These are phyloP conservation scores for Malachius bipustulatus DNA, from an alignment of 2,888 invertebrate species.

Conservation along the genomic window DNA sequence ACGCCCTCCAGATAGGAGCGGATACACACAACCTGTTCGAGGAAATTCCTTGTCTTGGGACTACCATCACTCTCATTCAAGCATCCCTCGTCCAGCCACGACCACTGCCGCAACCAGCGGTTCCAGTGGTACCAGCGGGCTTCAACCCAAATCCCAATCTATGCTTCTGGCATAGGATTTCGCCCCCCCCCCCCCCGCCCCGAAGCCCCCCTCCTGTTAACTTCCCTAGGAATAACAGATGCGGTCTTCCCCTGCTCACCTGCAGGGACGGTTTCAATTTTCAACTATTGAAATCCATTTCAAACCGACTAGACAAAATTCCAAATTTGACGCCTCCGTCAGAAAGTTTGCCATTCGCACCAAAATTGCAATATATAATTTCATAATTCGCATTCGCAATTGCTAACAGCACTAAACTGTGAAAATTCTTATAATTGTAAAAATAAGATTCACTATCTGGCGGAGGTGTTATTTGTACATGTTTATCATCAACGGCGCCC, in stretches of 20 bases:
- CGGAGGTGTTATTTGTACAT: not conserved
- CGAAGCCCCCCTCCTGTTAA: not conserved
- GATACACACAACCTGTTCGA: conserved; percentile 4
- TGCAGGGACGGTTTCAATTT: not conserved
- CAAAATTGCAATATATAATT: no score
- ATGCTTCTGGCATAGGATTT: not conserved
- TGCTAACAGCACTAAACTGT: no score
- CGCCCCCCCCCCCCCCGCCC: not conserved
- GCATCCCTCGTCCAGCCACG: not conserved
- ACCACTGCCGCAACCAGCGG: not conserved
- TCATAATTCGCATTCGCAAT: conserved; percentile 5
- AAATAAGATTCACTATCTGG: no score
- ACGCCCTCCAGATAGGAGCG: no score
- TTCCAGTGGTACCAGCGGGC: not conserved
- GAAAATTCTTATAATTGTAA: no score
- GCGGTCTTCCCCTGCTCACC: not conserved
- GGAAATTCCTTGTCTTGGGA: not conserved
- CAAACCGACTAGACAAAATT: no score
- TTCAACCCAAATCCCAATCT: not conserved
- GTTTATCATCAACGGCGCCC: not conserved
- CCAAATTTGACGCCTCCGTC: no score
- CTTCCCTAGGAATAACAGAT: not conserved
- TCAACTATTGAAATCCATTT: not conserved
- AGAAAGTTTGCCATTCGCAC: no score
- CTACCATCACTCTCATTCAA: not conserved